phyloP scores from a whole-genome alignment of 2,888 invertebrate species.

The Epinotia brunnichana region DNA sequence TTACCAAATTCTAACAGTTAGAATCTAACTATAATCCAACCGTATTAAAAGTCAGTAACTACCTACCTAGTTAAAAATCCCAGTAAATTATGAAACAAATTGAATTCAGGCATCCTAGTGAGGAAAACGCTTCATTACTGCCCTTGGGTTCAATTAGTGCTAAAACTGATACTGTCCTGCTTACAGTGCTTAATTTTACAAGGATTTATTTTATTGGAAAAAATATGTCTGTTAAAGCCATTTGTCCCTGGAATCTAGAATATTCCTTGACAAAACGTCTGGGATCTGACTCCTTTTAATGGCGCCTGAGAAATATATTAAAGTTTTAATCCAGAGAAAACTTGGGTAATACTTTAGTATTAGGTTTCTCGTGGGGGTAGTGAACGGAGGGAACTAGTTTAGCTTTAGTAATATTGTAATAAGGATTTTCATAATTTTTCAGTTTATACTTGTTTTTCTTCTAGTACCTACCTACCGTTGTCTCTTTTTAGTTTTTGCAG shows the following conservation, averaged over 20 bases:
- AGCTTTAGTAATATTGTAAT: not conserved
- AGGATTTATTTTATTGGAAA: no score
- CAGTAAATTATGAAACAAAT: not conserved
- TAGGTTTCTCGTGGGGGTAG: conserved; percentile 17
- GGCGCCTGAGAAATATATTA: conserved; percentile 9
- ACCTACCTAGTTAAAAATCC: not conserved
- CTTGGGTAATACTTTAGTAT: conserved; percentile 14
- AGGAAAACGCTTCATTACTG: not conserved
- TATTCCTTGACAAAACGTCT: conserved; percentile 9
- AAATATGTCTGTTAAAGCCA: no score
- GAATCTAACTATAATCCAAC: no score
- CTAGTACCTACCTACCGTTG: no score
- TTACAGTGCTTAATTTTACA: no score
- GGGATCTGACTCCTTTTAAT: conserved; percentile 11
- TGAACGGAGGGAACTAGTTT: conserved; percentile 5
- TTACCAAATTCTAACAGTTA: no score
- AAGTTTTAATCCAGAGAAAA: conserved; percentile 29
- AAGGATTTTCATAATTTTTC: not conserved
- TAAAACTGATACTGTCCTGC: not conserved
- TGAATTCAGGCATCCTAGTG: not conserved
- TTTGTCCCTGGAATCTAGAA: not conserved
- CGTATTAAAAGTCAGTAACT: no score
- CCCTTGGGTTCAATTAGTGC: conserved; percentile 6
- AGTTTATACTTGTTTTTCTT: not conserved
- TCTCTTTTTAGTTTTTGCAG: not conserved